Percentiles rank a stretch among this genome's conserved stretches.
phyloP scores from a whole-genome alignment of 2,797 vertebrate genomes.

The Manis pentadactyla region DNA sequence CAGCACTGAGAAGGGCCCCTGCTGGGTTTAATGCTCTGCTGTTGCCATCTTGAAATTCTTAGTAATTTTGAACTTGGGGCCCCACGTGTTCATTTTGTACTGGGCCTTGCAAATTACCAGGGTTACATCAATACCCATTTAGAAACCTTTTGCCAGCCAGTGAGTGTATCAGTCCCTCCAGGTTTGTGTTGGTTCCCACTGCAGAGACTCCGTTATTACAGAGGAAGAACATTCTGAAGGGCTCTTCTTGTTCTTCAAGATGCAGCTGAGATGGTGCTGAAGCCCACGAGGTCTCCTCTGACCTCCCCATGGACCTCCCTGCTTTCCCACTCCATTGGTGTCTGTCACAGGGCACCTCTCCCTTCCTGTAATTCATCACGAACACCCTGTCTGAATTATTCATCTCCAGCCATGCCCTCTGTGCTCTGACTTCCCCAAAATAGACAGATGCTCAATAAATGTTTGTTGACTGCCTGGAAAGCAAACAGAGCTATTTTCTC shows the following conservation, averaged over 20 bases:
- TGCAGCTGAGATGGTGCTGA: background rate
- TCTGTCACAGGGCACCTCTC: background rate
- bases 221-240: background rate
- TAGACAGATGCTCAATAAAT: background rate
- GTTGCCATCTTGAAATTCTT: background rate
- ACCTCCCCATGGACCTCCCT: background rate
- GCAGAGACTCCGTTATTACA: background rate
- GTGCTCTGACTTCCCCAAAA: background rate
- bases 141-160: background rate
- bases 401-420: background rate
- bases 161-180: background rate
- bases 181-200: background rate
- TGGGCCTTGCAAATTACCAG: background rate
- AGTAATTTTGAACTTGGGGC: background rate
- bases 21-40: background rate
- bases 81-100: background rate
- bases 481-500: slow-evolving; percentile 28
- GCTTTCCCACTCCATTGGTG: background rate
- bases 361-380: background rate
- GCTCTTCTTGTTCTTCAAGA: background rate
- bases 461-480: slow-evolving; percentile 3
- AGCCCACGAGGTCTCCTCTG: background rate
- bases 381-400: background rate
- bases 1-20: background rate
- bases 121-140: background rate